Conservation (phyloP, 2,888 invertebrate species). For the Nudaria mundana region DNA sequence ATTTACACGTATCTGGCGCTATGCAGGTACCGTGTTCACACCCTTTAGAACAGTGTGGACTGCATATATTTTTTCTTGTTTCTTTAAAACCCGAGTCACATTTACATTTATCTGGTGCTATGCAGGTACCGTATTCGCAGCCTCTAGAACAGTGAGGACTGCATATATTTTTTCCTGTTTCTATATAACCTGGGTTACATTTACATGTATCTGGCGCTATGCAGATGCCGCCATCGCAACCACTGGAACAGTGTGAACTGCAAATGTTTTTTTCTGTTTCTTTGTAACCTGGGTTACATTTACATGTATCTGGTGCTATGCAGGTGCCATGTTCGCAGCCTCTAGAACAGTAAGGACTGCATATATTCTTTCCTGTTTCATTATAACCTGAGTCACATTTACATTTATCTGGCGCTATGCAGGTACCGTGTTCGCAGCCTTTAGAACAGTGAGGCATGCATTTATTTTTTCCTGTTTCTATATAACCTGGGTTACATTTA, state of each 20-base stretch:
- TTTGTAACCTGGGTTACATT: background rate
- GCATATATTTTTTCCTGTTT: background rate
- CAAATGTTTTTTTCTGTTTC: background rate
- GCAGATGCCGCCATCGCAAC: conserved; percentile 6
- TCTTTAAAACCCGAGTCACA: background rate
- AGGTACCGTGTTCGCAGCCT: conserved; percentile 9
- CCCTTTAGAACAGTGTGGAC: conserved; percentile 6
- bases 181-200: conserved; percentile 8
- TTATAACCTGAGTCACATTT: background rate
- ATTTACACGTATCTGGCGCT: conserved; percentile 5
- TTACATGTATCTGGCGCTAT: conserved; percentile 12
- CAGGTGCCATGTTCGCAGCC: no score
- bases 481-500: background rate
- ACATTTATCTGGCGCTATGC: conserved; percentile 1
- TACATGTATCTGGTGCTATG: background rate
- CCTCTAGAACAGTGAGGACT: conserved; percentile 1
- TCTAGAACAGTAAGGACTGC: no score
- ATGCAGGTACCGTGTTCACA: conserved; percentile 11
- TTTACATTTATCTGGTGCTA: background rate
- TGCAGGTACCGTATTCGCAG: conserved; percentile 1
- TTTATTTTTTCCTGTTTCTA: conserved; percentile 5
- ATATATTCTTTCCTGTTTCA: background rate
- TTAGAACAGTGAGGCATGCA: conserved; percentile 13
- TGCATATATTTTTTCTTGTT: background rate
- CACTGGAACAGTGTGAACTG: conserved; percentile 5